Percentiles rank a stretch among this genome's conserved stretches.
These are phyloP conservation scores for Phyto melanocephala DNA, from an alignment of 2,888 invertebrate species.

Conservation along the genomic window DNA sequence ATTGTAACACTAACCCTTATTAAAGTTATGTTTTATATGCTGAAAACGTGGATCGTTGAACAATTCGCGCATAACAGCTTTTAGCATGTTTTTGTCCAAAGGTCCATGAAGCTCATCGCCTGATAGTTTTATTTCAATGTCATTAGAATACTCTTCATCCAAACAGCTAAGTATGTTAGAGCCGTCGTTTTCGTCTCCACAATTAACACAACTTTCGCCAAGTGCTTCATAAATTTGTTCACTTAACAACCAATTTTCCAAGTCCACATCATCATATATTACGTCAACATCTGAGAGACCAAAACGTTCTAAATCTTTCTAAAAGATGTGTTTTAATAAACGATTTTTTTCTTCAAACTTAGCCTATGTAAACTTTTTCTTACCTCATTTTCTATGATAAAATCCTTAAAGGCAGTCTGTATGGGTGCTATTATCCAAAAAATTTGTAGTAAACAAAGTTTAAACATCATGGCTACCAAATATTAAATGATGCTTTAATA, in stretches of 20 bases:
- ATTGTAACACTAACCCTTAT: not conserved
- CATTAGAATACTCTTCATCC: not conserved
- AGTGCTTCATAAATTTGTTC: conserved; percentile 2
- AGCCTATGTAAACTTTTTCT: not conserved
- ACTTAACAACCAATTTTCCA: conserved; percentile 13
- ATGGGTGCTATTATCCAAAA: not conserved
- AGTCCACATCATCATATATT: conserved; percentile 8
- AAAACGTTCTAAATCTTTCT: conserved; percentile 58
- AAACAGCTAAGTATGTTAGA: not conserved
- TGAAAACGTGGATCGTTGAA: conserved; percentile 9
- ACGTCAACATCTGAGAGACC: not conserved
- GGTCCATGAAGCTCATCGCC: not conserved
- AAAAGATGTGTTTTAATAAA: not conserved
- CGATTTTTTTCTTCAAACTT: not conserved
- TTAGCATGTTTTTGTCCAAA: conserved; percentile 3
- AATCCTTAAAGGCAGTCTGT: conserved; percentile 67
- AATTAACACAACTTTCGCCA: not conserved
- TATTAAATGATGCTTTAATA: conserved; percentile 3
- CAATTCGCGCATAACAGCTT: conserved; percentile 28
- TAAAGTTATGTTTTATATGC: conserved; percentile 22
- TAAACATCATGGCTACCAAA: conserved; percentile 22
- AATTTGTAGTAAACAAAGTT: not conserved
- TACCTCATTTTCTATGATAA: conserved; percentile 67
- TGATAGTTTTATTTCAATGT: not conserved
- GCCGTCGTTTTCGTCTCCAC: not conserved